Base-by-base conservation (phyloP, 2,888 invertebrate genomes). In the Tinea semifulvella region DNA sequence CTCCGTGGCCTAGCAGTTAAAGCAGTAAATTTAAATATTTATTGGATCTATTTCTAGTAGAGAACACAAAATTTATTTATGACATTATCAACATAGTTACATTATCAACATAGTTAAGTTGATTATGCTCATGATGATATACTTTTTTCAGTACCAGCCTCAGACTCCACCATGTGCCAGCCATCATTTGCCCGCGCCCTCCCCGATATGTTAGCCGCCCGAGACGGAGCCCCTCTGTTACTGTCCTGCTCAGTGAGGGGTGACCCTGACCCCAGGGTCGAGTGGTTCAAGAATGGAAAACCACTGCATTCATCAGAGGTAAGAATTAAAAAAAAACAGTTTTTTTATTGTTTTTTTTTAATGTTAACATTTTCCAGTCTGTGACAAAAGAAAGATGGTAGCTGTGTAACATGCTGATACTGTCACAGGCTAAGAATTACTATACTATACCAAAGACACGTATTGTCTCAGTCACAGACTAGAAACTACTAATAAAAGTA, bases 201-300 rank as follows among this genome's bases (percentile, higher is more conserved):
- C 20, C 85, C 85, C 20, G 85, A 84, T 51, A 88, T 92, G 61
- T 63, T 92, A 42, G 85, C 84, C n/a, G 86, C 95, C 25, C 86
- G 87, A 27, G 97, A 97, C 73, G 97, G 96, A n/a, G 91, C 94
- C 49, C 87, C 90, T 48, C 80, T 96, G 46, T 86, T 90, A 54
- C 84, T 98, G 52, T 88, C 88, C 10, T 93, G 92, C 52, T 87
- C 91, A 51, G 92, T 96, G 43, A 87, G 89, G 53, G 96, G 96
- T 10, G 96, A 96, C 73, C 96, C 97, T 39, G 96, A 94, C 65
- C 96, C 97, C 1, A 88, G 94, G 62, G 89, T 96, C 35, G 86
- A 88, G 53, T 97, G 96, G 96, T 85, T 85, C 60, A 96, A 94
- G 80, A 90, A 93, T 63, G 90, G 88, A n/a, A 88, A 91, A 68